Evolutionary conservation across 2,113 vertebrate species (phyloP).

Genomic region (Porphyrio hochstetteri): DNA sequence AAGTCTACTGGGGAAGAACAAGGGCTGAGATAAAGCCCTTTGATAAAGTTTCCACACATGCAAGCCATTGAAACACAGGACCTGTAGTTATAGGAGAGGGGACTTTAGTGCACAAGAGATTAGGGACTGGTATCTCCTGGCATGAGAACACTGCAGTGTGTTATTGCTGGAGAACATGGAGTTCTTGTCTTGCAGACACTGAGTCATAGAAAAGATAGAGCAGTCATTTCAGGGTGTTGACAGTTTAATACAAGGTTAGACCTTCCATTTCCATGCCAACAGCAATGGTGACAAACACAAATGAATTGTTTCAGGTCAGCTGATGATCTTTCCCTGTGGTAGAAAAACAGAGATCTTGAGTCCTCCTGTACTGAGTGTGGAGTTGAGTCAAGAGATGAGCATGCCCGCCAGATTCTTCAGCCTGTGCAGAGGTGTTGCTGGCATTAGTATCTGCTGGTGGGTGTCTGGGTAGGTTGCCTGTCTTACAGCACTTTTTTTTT

Average conservation of each 20-base stretch:
- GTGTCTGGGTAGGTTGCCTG: background rate
- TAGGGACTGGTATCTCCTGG: background rate
- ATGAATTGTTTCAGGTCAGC: background rate
- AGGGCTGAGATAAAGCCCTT: background rate
- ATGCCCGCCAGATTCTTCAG: background rate
- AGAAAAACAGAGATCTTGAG: background rate
- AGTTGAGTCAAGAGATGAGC: background rate
- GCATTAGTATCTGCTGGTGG: background rate
- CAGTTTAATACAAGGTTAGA: conserved; percentile 19
- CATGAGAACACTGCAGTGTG: background rate
- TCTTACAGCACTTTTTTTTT: background rate
- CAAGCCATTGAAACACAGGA: background rate
- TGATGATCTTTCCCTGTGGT: background rate
- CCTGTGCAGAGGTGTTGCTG: background rate
- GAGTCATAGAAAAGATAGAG: conserved; percentile 17
- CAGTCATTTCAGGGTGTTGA: conserved; percentile 13
- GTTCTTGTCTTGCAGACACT: conserved; percentile 1
- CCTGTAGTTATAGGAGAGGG: background rate
- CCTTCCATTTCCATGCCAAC: conserved; percentile 28
- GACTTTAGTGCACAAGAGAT: background rate
- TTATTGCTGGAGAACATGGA: background rate
- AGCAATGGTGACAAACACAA: background rate
- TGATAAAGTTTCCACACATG: background rate
- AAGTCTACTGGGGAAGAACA: background rate
- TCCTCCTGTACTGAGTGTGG: background rate